phyloP scores from a whole-genome alignment of 2,888 invertebrate genomes.

The Diadromus collaris region DNA sequence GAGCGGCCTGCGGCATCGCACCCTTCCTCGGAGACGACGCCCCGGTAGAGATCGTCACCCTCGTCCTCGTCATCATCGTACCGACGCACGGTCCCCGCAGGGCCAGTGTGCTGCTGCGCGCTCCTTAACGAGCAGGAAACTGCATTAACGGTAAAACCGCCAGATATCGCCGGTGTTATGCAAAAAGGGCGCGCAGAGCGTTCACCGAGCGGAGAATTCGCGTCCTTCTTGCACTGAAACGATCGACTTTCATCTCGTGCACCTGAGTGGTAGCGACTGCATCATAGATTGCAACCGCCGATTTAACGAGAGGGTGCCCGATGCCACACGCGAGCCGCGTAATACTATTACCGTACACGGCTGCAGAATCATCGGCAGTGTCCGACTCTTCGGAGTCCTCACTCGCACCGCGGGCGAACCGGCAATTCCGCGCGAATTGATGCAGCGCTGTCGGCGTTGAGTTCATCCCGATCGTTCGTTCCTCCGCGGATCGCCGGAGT shows the following conservation, averaged over 20 bases:
- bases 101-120: slow-evolving; percentile 4
- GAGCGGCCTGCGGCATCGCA: slow-evolving; percentile 31
- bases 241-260: neutral
- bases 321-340: slow-evolving; percentile 45
- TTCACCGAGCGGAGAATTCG: neutral
- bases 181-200: neutral
- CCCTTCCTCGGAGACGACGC: slow-evolving; percentile 22
- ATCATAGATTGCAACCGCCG: slow-evolving; percentile 23
- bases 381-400: slow-evolving; percentile 19
- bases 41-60: slow-evolving; percentile 49
- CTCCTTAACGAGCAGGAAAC: slow-evolving; percentile 18
- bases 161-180: neutral
- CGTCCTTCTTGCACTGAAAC: neutral
- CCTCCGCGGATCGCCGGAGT: neutral
- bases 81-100: slow-evolving; percentile 24
- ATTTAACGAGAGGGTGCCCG: slow-evolving; percentile 49
- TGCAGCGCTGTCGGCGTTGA: slow-evolving; percentile 32
- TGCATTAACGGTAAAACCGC: slow-evolving; percentile 30
- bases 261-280: slow-evolving; percentile 19
- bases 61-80: slow-evolving; percentile 48
- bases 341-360: slow-evolving; percentile 2
- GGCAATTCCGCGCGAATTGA: slow-evolving; percentile 41
- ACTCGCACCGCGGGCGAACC: slow-evolving; percentile 33
- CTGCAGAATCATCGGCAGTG: neutral
- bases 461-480: neutral